phyloP scores from a whole-genome alignment of 2,113 vertebrate genomes.

The Microtus pennsylvanicus region DNA sequence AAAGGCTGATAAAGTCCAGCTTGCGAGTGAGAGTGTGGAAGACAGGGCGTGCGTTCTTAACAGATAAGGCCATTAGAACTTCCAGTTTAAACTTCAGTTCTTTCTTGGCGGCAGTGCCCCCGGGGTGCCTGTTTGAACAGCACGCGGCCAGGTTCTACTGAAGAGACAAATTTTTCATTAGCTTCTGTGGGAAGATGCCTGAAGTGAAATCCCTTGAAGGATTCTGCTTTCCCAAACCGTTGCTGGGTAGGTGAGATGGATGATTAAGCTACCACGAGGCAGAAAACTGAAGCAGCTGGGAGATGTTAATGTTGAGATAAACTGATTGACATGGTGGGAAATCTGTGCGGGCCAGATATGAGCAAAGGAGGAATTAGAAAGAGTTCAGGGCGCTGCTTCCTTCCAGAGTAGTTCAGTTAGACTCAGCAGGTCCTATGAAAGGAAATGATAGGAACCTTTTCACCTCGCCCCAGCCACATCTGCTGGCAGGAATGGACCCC shows the following conservation, averaged over 20 bases:
- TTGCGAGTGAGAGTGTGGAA: background rate
- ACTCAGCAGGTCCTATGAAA: background rate
- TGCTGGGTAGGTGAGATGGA: slow-evolving; percentile 22
- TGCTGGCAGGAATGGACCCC: background rate
- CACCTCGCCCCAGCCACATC: background rate
- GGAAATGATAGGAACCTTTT: background rate
- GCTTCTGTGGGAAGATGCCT: slow-evolving; percentile 64
- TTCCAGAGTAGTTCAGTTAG: background rate
- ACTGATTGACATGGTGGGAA: slow-evolving; percentile 38
- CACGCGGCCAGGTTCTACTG: slow-evolving; percentile 48
- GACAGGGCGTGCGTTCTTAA: slow-evolving; percentile 48
- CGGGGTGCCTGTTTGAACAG: slow-evolving; percentile 40
- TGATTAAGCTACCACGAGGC: slow-evolving; percentile 43
- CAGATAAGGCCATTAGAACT: slow-evolving; percentile 74
- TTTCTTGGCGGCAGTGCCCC: slow-evolving; percentile 21
- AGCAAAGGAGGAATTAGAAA: background rate
- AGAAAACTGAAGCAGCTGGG: background rate
- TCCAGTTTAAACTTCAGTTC: slow-evolving; percentile 48
- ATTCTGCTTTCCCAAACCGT: slow-evolving; percentile 5
- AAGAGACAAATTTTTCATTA: slow-evolving; percentile 63
- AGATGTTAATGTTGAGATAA: slow-evolving; percentile 30
- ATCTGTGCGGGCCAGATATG: background rate
- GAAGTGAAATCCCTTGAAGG: slow-evolving; percentile 36
- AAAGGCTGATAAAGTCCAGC: slow-evolving; percentile 28
- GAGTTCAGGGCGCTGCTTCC: background rate